Base-by-base conservation (phyloP, 2,888 invertebrate species). In the Cremastinae sp. region DNA sequence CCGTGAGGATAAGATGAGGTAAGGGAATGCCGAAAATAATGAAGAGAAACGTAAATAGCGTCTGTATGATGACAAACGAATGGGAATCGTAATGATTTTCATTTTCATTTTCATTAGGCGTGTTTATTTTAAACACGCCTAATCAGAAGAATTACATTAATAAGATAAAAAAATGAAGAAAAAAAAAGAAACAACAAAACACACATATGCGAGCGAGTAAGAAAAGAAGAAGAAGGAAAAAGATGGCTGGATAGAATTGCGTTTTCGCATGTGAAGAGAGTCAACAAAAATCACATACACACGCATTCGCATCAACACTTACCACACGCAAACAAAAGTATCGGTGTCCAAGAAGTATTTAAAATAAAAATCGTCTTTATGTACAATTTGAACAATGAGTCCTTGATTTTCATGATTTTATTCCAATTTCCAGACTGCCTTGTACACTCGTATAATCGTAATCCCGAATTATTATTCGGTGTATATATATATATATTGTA, bases 361-460 rank as follows among this genome's bases (percentile, higher is more conserved):
- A 85, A 88, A 87, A 87, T 86, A 87, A 88, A 87, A 86, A 85
- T 87, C 86, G 85, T 87, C 87, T 87, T 88, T 86, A 87, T 86
- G 88, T 87, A 87, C 86, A 87, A 87, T 87, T 87, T 86, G 80
- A 86, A 86, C 79, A 75, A 69, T 34, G 65, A 49, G 18, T 34
- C 34, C 16, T 36, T 9, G 14, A 64, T 4, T 47, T 41, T 74
- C 28, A 9, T 12, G 36, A 36, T n/a, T 10, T 43, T 69, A 49
- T 0, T 7, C 68, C 22, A 10, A 20, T 28, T 34, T 12, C 41
- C 38, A 18, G 45, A 1, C 43, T 22, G n/a, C 45, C 45, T n/a
- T 28, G 2, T 12, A 28, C n/a, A 12, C 16, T 22, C 12, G 41
- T 41, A 41, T 9, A 5, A 12, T 5, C 5, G 45, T 45, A 1